phyloP scores from a whole-genome alignment of 2,113 vertebrate genomes.

The Gadus chalcogrammus region DNA sequence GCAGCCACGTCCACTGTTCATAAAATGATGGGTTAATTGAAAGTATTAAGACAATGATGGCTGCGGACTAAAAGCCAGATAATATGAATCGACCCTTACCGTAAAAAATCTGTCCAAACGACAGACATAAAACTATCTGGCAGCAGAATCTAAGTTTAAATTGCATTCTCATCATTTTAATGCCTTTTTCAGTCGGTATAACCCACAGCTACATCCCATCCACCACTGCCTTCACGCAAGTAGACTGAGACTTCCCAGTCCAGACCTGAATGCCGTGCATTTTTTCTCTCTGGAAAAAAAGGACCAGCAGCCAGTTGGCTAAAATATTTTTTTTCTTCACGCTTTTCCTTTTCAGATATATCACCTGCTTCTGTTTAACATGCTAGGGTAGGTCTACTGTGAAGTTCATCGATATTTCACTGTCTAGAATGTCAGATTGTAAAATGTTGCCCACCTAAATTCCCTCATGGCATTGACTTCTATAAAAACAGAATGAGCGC shows the following conservation, averaged over 20 bases:
- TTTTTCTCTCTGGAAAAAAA: conserved; percentile 58
- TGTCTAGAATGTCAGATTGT: too few species aligned
- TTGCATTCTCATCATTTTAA: conserved; percentile 19
- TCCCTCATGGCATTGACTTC: too few species aligned
- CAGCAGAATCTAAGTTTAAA: conserved; percentile 26
- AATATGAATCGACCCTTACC: conserved; percentile 42
- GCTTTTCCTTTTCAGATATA: not conserved
- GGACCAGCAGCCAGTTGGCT: conserved; percentile 56
- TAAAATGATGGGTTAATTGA: conserved; percentile 3
- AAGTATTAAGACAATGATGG: not conserved
- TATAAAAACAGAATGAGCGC: too few species aligned
- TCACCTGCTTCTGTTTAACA: too few species aligned
- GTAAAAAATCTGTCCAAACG: conserved; percentile 25
- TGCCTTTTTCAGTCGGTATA: not conserved
- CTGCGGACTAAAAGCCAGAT: not conserved
- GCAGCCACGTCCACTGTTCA: conserved; percentile 52
- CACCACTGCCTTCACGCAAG: conserved; percentile 19
- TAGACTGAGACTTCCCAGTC: conserved; percentile 15
- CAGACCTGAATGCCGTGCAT: conserved; percentile 42
- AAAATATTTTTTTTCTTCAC: conserved; percentile 4
- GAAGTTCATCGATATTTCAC: too few species aligned
- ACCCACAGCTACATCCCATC: conserved; percentile 11
- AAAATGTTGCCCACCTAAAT: too few species aligned
- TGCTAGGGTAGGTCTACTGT: too few species aligned
- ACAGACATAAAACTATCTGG: conserved; percentile 43